Evolutionary conservation across 2,113 vertebrate genomes (phyloP), one percentile per base, ranked within the genome.

Genomic region (Anthoscopus minutus): DNA sequence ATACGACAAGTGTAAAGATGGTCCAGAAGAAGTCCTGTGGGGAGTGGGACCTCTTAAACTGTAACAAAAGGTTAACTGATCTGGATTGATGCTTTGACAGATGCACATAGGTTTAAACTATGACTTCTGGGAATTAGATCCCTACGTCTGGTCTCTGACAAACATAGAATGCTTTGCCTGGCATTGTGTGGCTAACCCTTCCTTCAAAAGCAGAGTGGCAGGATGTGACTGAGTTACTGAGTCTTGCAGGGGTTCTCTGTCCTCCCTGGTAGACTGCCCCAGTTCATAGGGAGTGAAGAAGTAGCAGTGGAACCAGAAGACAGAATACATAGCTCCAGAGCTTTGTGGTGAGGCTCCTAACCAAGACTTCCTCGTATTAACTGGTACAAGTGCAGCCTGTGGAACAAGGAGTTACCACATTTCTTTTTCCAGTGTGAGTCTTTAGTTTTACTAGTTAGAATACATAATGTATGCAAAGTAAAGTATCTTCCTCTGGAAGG

Each of bases 141-240:
- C 20, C 31, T 1, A 11, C 8, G 30, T 70, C 20, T 51, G 17
- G 17, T 27, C 21, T 37, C 0, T 58, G 64, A 30, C 5, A 7
- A 15, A 14, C 5, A 14, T 22, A 40, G 7, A 76, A 0, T 28
- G 24, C 15, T 23, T 67, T 72, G 30, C 28, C 9, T 47, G 35
- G 54, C 6, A 4, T 18, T 14, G 3, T 8, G 35, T 64, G 31
- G 44, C n/a, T 5, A 5, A 9, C 15, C 18, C 6, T 70, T 81
- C 60, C 38, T 94, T 82, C n/a, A 53, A 24, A 76, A 89, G n/a
- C 35, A 11, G 42, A 33, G 25, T 35, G 45, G 56, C 48, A 87
- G 35, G 35, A 58, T 47, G 35, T 27, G 30, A 38, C n/a, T 28
- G 11, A 37, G 30, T 61, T 81, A 23, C 20, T 40, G 28, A 6